Conservation (phyloP, 2,113 vertebrate species). For the Tachysurus fulvidraco region DNA sequence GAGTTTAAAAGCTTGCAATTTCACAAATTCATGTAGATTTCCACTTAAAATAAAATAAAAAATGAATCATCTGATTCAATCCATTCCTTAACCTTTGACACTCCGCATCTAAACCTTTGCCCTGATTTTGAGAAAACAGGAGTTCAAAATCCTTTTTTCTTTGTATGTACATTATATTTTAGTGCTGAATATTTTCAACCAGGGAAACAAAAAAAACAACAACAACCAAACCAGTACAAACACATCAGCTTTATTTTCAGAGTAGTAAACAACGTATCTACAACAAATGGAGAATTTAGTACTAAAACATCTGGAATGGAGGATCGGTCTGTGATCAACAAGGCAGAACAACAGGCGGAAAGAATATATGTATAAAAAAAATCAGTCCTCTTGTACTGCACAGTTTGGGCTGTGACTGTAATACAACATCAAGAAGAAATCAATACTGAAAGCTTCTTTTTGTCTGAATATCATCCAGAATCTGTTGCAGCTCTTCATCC, state of each 20-base stretch:
- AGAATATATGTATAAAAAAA: neutral
- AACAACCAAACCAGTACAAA: conserved; percentile 13
- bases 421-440: neutral
- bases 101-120: neutral
- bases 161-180: neutral
- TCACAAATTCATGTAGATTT: too few relatives aligned
- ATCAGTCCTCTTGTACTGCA: neutral
- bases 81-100: neutral
- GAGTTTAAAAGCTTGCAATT: too few relatives aligned
- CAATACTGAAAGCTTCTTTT: conserved; percentile 97
- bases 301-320: neutral
- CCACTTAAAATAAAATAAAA: too few relatives aligned
- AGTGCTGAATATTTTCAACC: neutral
- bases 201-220: neutral
- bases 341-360: neutral
- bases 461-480: conserved; percentile 97
- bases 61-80: too few relatives aligned
- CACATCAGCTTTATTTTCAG: conserved; percentile 11
- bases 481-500: conserved; percentile 95
- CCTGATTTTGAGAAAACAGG: neutral
- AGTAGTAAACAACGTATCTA: neutral
- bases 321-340: neutral
- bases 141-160: neutral
- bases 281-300: neutral
- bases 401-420: neutral